Base-by-base conservation (phyloP, 1,140 invertebrate species). In the Macrostomum lignano region DNA sequence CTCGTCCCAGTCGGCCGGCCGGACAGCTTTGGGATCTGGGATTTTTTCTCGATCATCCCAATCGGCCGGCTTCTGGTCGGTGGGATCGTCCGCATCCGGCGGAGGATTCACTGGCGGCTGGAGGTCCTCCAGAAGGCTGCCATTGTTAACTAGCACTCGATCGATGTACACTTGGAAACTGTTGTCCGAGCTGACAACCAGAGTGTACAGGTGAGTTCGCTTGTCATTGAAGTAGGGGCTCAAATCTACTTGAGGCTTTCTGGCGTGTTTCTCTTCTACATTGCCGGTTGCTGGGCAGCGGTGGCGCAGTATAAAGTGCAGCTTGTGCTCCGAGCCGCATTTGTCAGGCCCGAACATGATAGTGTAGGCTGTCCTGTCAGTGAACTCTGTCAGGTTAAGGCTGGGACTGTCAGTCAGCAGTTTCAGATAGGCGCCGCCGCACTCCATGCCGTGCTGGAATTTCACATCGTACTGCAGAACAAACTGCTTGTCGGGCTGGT, bases 261-360 rank as follows among this genome's bases (percentile, higher is more conserved):
- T 76, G 47, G 71, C 70, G 34, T 53, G 51, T 31, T 52, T 42
- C 28, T 52, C 49, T 44, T 72, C 69, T 37, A 77, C 61, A 4
- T 67, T 66, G 20, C 72, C 74, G 50, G 78, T 91, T 40, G 71
- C 62, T 9, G 81, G 81, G 60, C 88, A 88, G 51, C 69, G 71
- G 51, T 86, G 77, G 21, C 72, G 68, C 57, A 93, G 79, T 49
- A 93, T 93, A 52, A 91, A 88, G 56, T 88, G 82, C 28, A 84
- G 56, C 65, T 86, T 84, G 43, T 73, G 68, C 53, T 81, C 74
- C 45, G 71, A 76, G 35, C 82, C 82, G 60, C 82, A 93, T 56
- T 88, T 91, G 60, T 93, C 84, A 3, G 82, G 84, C 1, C 81
- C 82, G 60, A 91, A 91, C 82, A 91, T 91, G 43, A 88, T 79